Conservation (phyloP, 2,113 vertebrate species). For the Ceyx melanurus region DNA sequence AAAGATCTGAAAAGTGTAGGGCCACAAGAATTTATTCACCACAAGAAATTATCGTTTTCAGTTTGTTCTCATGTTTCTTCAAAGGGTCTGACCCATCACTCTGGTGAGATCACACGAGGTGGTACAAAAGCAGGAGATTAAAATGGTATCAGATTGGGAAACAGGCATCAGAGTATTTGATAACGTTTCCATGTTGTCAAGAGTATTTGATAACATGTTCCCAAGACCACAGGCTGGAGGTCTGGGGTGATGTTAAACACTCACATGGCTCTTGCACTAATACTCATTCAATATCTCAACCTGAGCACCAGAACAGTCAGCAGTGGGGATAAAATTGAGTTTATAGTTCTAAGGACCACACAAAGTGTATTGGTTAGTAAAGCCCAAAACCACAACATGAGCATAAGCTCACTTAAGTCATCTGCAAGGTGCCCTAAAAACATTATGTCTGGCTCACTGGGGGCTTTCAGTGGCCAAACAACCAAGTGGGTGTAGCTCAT, state of each 20-base stretch:
- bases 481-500: background rate
- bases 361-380: rapidly evolving
- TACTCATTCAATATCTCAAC: background rate
- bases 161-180: background rate
- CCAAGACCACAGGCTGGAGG: rapidly evolving
- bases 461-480: background rate
- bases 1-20: background rate
- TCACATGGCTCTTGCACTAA: background rate
- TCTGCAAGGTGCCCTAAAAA: background rate
- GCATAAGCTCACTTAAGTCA: background rate
- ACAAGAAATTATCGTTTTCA: background rate
- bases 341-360: background rate
- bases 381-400: background rate
- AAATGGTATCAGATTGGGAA: background rate
- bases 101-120: background rate
- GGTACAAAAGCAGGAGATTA: background rate
- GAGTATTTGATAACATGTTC: background rate
- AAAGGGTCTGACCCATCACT: background rate
- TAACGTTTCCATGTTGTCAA: background rate
- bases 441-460: background rate
- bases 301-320: background rate
- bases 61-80: background rate
- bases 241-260: background rate
- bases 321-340: background rate
- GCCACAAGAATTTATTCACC: background rate